Percentiles rank a stretch among this genome's conserved stretches.
Evolutionary conservation across 2,797 vertebrate genomes (phyloP).

Genomic region (Pseudotriccus pelzelni): DNA sequence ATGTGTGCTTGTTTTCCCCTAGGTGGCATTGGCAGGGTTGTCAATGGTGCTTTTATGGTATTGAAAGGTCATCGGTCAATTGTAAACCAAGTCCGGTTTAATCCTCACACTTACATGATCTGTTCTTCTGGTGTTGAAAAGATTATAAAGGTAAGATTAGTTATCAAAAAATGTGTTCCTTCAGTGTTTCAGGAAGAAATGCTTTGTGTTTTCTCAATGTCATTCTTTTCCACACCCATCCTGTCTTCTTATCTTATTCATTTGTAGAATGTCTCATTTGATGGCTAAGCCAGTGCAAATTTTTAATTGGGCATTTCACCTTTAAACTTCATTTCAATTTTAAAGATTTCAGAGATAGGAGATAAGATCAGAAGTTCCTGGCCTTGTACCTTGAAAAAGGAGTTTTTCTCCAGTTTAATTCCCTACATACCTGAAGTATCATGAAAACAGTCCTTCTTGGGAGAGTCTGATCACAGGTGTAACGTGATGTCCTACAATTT

Average conservation of each 20-base stretch:
- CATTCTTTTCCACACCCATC: neutral
- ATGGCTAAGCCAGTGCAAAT: neutral
- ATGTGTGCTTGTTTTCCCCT: constrained; percentile 36
- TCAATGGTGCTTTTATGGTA: constrained; percentile 97
- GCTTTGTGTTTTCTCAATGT: neutral
- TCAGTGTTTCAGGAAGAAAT: neutral
- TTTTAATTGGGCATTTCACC: neutral
- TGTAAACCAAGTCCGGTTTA: constrained; percentile 98
- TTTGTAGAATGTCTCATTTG: neutral
- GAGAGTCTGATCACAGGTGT: neutral
- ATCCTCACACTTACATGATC: constrained; percentile 98
- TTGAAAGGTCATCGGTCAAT: constrained; percentile 98
- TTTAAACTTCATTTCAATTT: neutral
- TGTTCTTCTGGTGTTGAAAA: constrained; percentile 99
- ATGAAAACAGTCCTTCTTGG: neutral
- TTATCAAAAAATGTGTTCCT: neutral
- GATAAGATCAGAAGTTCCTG: neutral
- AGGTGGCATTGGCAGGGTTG: constrained; percentile 94
- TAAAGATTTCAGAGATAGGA: neutral
- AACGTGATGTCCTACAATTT: neutral
- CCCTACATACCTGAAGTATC: neutral
- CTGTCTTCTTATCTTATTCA: neutral
- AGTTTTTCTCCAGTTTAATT: neutral
- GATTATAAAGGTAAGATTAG: constrained; percentile 94
- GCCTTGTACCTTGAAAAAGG: neutral